Conservation (phyloP, 2,888 invertebrate species). For the Tachina fera region DNA sequence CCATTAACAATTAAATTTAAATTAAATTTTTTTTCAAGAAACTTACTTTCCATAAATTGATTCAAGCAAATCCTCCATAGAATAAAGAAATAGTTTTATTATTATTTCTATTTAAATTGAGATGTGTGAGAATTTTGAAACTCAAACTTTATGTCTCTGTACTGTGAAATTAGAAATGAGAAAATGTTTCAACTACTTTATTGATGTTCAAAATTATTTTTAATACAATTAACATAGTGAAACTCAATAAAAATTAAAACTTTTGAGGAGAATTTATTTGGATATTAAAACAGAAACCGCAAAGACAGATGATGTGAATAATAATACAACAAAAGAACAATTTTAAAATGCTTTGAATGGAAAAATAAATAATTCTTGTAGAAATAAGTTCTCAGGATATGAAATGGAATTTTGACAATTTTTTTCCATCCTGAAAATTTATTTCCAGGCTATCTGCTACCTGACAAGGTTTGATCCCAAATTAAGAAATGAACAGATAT, state of each 20-base stretch:
- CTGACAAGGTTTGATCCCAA: too few relatives aligned
- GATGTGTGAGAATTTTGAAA: background rate
- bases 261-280: background rate
- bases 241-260: background rate
- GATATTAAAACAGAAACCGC: background rate
- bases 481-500: too few relatives aligned
- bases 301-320: too few relatives aligned
- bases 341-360: background rate
- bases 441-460: too few relatives aligned
- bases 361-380: too few relatives aligned
- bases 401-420: too few relatives aligned
- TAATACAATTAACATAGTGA: background rate
- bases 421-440: too few relatives aligned
- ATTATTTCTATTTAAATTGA: constrained; percentile 12
- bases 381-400: too few relatives aligned
- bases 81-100: background rate
- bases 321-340: background rate
- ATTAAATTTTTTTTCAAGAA: background rate
- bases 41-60: background rate
- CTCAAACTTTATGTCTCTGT: background rate
- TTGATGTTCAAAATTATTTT: constrained; percentile 24
- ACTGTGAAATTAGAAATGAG: background rate
- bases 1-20: background rate
- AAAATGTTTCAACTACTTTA: background rate
- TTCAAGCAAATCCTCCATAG: background rate